phyloP scores from a whole-genome alignment of 2,797 vertebrate genomes.

The Argya squamiceps region DNA sequence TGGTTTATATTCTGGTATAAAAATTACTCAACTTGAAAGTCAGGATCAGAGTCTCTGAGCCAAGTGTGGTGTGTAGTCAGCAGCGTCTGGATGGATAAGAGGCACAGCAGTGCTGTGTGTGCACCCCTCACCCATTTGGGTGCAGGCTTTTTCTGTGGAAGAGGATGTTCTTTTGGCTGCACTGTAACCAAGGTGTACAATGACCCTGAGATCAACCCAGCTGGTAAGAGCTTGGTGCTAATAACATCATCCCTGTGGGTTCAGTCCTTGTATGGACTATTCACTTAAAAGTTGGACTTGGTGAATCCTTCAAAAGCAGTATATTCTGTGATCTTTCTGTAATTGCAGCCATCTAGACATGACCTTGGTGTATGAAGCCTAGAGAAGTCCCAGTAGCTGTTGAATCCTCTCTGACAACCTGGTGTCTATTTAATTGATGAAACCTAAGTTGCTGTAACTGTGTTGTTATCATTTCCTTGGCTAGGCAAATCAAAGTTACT shows the following conservation, averaged over 20 bases:
- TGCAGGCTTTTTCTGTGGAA: neutral
- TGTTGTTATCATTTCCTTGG: neutral
- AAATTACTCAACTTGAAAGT: neutral
- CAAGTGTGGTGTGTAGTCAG: neutral
- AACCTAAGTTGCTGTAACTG: neutral
- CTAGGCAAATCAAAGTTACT: neutral
- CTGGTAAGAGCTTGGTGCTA: neutral
- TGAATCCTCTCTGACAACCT: neutral
- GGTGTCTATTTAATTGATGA: neutral
- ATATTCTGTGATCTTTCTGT: neutral
- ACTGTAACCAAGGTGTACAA: neutral
- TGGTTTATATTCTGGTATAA: neutral
- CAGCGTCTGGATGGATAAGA: neutral
- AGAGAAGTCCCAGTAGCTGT: neutral
- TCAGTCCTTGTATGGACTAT: fast-evolving
- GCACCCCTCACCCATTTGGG: fast-evolving
- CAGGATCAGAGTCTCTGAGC: neutral
- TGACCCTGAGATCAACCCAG: neutral
- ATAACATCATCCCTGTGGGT: fast-evolving
- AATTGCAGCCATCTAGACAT: neutral
- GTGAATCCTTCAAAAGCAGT: no score
- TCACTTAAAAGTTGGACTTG: no score
- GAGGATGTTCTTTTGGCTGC: neutral
- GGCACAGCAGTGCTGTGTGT: neutral
- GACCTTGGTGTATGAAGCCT: neutral